A percentile compares a stretch with the other conserved stretches of the same genome.
Conservation (phyloP, 2,888 invertebrate genomes). For the Lydus trimaculatus region DNA sequence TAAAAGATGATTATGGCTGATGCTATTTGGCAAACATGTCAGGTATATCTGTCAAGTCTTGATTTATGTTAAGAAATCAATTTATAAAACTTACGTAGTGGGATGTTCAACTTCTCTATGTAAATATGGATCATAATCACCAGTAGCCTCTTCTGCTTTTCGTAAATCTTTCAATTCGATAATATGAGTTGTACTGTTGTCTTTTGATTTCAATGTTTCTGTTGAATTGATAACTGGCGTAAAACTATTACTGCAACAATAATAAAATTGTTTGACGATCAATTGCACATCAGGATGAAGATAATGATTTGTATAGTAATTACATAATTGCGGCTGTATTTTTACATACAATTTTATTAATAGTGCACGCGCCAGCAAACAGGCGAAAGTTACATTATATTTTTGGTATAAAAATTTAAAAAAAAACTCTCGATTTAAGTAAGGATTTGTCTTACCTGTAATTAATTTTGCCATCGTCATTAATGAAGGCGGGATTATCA, state of each 20-base stretch:
- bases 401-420: conserved; percentile 1
- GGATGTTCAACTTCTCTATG: conserved; percentile 74
- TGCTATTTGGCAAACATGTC: no score
- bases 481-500: conserved; percentile 65
- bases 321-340: no score
- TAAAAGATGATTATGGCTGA: no score
- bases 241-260: conserved; percentile 39
- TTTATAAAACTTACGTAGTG: conserved; percentile 70
- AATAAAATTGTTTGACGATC: no score
- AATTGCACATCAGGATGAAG: no score
- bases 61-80: not conserved
- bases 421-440: no score
- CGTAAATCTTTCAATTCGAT: conserved; percentile 64
- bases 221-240: conserved; percentile 48
- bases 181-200: conserved; percentile 44
- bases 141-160: conserved; percentile 56
- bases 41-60: no score
- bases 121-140: conserved; percentile 73
- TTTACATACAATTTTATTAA: no score
- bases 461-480: conserved; percentile 62
- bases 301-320: no score
- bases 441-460: conserved; percentile 56
- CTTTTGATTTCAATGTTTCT: conserved; percentile 42
- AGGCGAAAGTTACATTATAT: not conserved
- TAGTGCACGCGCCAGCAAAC: no score